These are phyloP conservation scores for Brachystomella parvula DNA, from an alignment of 1,140 invertebrate genomes.

Conservation along the genomic window DNA sequence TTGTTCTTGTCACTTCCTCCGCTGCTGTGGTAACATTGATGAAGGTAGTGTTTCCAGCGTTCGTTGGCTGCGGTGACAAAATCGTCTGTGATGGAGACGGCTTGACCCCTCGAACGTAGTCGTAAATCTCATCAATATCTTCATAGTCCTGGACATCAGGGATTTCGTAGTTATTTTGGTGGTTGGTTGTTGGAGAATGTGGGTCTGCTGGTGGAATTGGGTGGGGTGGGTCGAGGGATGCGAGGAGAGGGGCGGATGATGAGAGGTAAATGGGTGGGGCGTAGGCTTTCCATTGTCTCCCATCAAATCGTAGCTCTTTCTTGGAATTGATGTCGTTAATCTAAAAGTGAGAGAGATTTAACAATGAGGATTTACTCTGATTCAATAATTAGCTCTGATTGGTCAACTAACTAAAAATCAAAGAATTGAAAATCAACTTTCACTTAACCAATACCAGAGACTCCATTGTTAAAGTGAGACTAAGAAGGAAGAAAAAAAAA, in stretches of 20 bases:
- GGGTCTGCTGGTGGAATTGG: slow-evolving; percentile 3
- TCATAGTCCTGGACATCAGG: slow-evolving; percentile 66
- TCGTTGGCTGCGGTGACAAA: slow-evolving; percentile 43
- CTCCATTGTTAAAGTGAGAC: not conserved
- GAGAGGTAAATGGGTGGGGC: slow-evolving; percentile 34
- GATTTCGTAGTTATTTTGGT: slow-evolving; percentile 39
- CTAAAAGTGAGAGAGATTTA: slow-evolving; percentile 41
- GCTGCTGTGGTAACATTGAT: slow-evolving; percentile 39
- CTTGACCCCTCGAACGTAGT: slow-evolving; percentile 84
- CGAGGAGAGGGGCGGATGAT: slow-evolving; percentile 29
- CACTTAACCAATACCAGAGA: not conserved
- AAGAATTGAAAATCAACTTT: not conserved
- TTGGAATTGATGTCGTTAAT: slow-evolving; percentile 44
- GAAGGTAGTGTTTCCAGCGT: slow-evolving; percentile 17
- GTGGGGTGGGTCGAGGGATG: slow-evolving; percentile 4
- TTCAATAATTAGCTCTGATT: too few species aligned
- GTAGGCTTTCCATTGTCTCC: slow-evolving; percentile 38
- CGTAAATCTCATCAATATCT: slow-evolving; percentile 94
- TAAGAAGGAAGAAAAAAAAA: not conserved
- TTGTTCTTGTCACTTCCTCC: not conserved
- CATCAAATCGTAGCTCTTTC: slow-evolving; percentile 40
- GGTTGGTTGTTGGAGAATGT: not conserved
- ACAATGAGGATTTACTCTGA: not conserved
- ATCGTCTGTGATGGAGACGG: slow-evolving; percentile 66
- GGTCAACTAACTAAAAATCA: too few species aligned